Conservation (phyloP, 1,140 invertebrate genomes). For the Drusus annulatus region DNA sequence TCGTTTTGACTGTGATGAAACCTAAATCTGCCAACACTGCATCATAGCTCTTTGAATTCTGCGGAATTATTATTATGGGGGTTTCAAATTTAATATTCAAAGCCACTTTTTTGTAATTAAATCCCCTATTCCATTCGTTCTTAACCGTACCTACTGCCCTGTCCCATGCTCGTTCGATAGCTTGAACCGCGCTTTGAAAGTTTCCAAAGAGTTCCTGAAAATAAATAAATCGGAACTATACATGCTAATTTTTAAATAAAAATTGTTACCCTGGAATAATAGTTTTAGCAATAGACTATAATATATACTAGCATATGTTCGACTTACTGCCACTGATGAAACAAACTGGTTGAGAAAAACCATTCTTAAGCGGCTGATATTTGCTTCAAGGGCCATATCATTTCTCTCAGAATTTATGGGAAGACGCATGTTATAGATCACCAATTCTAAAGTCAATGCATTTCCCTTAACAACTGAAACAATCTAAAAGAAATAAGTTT, state of each 20-base stretch:
- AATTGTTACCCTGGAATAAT: background rate
- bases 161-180: conserved; percentile 87
- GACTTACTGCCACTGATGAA: conserved; percentile 82
- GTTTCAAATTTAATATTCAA: conserved; percentile 88
- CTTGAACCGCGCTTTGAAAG: conserved; percentile 89
- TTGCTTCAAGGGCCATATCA: conserved; percentile 86
- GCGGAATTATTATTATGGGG: conserved; percentile 91
- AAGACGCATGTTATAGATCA: conserved; percentile 79
- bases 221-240: background rate
- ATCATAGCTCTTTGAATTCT: conserved; percentile 82
- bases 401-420: conserved; percentile 74
- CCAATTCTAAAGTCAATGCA: conserved; percentile 79
- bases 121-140: no score
- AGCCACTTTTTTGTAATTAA: conserved; percentile 82
- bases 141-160: conserved; percentile 90
- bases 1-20: conserved; percentile 81
- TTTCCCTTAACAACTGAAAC: conserved; percentile 83
- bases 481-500: conserved; percentile 73
- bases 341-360: conserved; percentile 88
- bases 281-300: background rate
- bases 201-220: conserved; percentile 88
- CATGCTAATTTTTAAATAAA: no score
- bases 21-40: conserved; percentile 91
- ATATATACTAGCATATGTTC: no score
- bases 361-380: conserved; percentile 81